Base-by-base conservation (phyloP, 2,888 invertebrate species). In the Pammene fasciana region DNA sequence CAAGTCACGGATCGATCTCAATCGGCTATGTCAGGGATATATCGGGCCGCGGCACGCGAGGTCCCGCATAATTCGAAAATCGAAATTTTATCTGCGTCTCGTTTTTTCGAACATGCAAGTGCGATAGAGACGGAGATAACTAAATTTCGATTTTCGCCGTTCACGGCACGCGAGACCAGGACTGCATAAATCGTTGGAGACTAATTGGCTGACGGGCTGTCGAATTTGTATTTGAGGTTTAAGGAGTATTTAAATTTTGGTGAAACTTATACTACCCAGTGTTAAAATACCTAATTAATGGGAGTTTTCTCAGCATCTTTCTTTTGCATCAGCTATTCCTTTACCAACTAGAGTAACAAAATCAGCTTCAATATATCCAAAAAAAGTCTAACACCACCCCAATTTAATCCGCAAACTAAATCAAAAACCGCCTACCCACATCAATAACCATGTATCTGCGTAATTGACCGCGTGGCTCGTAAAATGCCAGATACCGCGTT, bases 401-500 rank as follows among this genome's bases (percentile, higher is more conserved):
- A 38, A 38, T 9, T 43, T 11, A 43, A 10, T 55, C 65, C 45
- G 26, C 56, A 7, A 34, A 34, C 34, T 60, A 60, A 46, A 60
- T 41, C 62, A 62, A 52, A 62, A 52, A 52, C 36, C 62, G 62
- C 68, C 56, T 67, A 54, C 62, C 54, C 52, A 52, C 70, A 60
- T 46, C 65, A 68, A 72, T 60, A 62, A 68, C 71, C 70, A 59
- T 60, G 72, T 77, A 78, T 76, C 75, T 72, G 61, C 65, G 76
- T 83, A 85, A 83, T 84, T 83, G 84, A 81, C 79, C 77, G 75
- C 68, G 75, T 73, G 71, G 76, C 78, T 85, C 85, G 85, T 85
- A 85, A 85, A 85, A 74, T 79, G 83, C 79, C 82, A 79, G 85
- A 85, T 85, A 85, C 80, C 71, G 73, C 72, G 79, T 78, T 78